A percentile compares a stretch with the other conserved stretches of the same genome.
Conservation (phyloP, 92 coral and sea anemone species). For the Porites rus region DNA sequence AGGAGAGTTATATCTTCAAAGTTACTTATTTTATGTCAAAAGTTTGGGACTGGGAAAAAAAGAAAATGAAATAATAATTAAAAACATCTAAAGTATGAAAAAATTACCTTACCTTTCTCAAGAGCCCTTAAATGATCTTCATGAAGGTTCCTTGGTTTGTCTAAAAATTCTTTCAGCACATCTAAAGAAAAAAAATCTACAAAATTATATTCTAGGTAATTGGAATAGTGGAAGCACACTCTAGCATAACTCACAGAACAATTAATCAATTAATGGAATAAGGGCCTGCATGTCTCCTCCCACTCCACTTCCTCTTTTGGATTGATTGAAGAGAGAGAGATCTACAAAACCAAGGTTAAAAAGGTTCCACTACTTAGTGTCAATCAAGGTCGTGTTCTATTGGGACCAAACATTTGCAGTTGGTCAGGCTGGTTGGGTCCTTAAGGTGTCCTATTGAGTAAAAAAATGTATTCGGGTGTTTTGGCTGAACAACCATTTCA, state of each 20-base stretch:
- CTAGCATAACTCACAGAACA: not conserved
- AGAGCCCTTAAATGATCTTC: too few relatives aligned
- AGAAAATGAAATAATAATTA: not conserved
- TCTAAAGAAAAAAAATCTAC: too few relatives aligned
- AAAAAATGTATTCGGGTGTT: not conserved
- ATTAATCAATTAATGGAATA: not conserved
- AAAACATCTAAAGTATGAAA: not conserved
- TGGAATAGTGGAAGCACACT: not conserved
- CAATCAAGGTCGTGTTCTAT: not conserved
- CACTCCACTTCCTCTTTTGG: slow-evolving; percentile 12
- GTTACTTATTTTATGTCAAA: not conserved
- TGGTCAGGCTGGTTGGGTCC: slow-evolving; percentile 1
- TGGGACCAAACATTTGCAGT: not conserved
- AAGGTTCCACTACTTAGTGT: not conserved
- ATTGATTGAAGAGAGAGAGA: not conserved
- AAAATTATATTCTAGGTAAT: not conserved
- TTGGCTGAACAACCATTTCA: not conserved
- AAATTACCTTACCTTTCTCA: too few relatives aligned
- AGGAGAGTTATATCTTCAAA: not conserved
- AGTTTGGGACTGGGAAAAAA: not conserved
- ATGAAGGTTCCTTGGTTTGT: too few relatives aligned
- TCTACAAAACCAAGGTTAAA: not conserved
- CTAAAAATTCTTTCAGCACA: too few relatives aligned
- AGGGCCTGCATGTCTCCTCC: not conserved
- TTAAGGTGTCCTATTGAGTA: not conserved